Conservation (phyloP, 1,140 invertebrate species). For the Zaprionus davidi region DNA sequence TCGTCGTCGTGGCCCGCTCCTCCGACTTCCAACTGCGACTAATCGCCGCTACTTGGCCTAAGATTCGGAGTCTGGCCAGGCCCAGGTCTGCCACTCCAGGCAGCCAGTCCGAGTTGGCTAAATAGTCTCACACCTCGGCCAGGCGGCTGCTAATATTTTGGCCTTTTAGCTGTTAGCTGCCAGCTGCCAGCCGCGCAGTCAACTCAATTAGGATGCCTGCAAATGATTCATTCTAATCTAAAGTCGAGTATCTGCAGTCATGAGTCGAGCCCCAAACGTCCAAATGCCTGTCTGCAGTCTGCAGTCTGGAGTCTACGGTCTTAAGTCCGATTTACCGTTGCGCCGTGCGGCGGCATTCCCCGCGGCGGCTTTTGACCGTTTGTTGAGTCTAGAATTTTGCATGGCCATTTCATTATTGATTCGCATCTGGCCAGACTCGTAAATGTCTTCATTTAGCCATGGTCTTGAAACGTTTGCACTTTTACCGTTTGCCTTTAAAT, state of each 20-base stretch:
- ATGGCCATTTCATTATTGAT: conserved; percentile 78
- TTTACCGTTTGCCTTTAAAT: conserved; percentile 23
- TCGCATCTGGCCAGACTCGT: conserved; percentile 56
- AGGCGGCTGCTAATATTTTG: conserved; percentile 53
- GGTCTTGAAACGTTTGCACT: conserved; percentile 7
- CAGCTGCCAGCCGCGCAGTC: conserved; percentile 51
- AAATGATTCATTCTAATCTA: conserved; percentile 81
- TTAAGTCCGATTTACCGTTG: conserved; percentile 64
- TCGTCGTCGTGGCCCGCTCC: conserved; percentile 6
- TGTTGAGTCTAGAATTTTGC: conserved; percentile 76
- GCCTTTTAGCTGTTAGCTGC: conserved; percentile 39
- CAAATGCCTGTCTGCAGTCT: conserved; percentile 9
- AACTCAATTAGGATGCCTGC: conserved; percentile 79
- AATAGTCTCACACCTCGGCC: conserved; percentile 54
- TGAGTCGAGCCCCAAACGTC: conserved; percentile 41
- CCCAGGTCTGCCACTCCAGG: not conserved
- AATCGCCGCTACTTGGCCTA: conserved; percentile 41
- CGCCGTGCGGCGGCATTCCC: conserved; percentile 57
- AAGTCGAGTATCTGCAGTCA: conserved; percentile 77
- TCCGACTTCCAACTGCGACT: conserved; percentile 23
- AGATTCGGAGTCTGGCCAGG: conserved; percentile 22
- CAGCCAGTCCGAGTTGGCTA: conserved; percentile 25
- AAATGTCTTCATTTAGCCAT: conserved; percentile 75
- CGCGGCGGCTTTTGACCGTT: conserved; percentile 60
- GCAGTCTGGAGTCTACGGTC: conserved; percentile 2